Conservation (phyloP, 2,113 vertebrate genomes). For the Elephantulus edwardii region DNA sequence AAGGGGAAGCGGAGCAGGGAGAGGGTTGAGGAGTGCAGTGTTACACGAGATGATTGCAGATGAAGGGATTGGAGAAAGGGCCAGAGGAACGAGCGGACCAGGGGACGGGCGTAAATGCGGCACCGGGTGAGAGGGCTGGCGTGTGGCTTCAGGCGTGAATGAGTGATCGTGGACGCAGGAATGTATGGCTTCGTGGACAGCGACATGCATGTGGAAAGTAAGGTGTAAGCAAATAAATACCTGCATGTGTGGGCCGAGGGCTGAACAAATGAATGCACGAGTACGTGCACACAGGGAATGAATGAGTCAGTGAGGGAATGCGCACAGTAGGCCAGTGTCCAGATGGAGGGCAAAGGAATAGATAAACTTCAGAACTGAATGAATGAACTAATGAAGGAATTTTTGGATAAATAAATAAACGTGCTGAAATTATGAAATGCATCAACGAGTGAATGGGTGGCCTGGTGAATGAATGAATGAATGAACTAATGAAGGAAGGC, state of each 20-base stretch:
- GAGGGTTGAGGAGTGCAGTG: accelerated
- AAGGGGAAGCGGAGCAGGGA: background rate
- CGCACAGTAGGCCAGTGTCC: background rate
- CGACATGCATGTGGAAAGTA: no score
- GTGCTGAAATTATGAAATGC: background rate
- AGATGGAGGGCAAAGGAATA: no score
- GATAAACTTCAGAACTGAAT: no score
- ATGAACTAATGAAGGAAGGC: background rate
- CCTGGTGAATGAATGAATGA: background rate
- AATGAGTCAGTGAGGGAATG: background rate
- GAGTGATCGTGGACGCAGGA: background rate
- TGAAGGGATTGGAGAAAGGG: background rate
- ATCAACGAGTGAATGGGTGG: background rate
- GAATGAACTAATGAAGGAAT: background rate
- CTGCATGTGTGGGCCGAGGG: background rate
- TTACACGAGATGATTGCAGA: accelerated
- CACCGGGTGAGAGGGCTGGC: accelerated
- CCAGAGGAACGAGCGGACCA: background rate
- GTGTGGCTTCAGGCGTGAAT: background rate
- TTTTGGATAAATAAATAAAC: background rate
- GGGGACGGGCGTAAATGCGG: background rate
- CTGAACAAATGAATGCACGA: accelerated
- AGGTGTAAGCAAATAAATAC: accelerated
- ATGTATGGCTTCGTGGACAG: no score
- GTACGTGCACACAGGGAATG: background rate